These are phyloP conservation scores for Rhinopomastus cyanomelas DNA, from an alignment of 2,113 vertebrate genomes.

Conservation along the genomic window DNA sequence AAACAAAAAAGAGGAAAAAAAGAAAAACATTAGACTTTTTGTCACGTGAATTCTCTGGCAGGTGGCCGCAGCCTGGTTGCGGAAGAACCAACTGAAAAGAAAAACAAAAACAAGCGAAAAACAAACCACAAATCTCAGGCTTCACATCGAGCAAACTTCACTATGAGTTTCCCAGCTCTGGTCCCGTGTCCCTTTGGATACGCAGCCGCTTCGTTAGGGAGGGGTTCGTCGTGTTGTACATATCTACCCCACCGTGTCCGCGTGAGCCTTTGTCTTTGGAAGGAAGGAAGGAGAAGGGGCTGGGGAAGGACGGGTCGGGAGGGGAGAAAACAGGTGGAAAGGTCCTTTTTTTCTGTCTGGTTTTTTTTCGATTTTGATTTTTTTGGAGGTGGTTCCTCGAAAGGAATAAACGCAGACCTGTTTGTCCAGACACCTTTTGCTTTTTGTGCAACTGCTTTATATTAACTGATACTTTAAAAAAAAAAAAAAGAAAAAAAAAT, in stretches of 20 bases:
- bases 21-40: conserved; percentile 81
- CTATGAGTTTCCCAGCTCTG: conserved; percentile 78
- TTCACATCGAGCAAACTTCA: conserved; percentile 83
- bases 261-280: conserved; percentile 83
- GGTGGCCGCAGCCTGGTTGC: conserved; percentile 82
- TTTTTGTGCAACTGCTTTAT: conserved; percentile 95
- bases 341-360: conserved; percentile 80
- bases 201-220: conserved; percentile 78
- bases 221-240: conserved; percentile 91
- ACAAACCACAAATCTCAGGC: conserved; percentile 94
- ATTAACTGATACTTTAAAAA: conserved; percentile 88
- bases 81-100: conserved; percentile 90
- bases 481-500: too few species aligned
- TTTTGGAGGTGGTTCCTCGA: conserved; percentile 80
- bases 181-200: conserved; percentile 81
- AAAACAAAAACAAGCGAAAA: too few species aligned
- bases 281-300: too few species aligned
- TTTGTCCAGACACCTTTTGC: conserved; percentile 90
- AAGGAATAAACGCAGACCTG: conserved; percentile 84
- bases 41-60: too few species aligned
- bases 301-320: conserved; percentile 74
- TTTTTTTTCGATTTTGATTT: too few species aligned
- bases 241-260: conserved; percentile 85
- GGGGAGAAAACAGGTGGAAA: conserved; percentile 54
- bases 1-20: conserved; percentile 72